These are phyloP conservation scores for Actinia tenebrosa DNA, from an alignment of 64 coral and sea anemone genomes.

Conservation along the genomic window DNA sequence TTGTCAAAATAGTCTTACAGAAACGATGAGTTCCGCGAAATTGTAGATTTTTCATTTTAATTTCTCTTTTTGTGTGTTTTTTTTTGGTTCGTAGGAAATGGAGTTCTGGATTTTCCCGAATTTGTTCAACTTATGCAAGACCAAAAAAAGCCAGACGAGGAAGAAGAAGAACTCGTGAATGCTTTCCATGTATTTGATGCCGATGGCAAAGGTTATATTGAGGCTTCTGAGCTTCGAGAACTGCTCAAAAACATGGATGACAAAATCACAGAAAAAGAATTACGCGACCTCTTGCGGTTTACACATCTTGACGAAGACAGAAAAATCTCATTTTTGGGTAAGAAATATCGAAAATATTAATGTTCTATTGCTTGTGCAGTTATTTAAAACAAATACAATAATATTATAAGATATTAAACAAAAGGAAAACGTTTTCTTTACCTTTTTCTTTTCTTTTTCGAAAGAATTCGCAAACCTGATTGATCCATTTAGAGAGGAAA, in stretches of 20 bases:
- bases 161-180: slow-evolving; percentile 61
- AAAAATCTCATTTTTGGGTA: slow-evolving; percentile 16
- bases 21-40: no score
- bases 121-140: slow-evolving; percentile 78
- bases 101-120: slow-evolving; percentile 58
- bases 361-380: neutral
- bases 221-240: slow-evolving; percentile 57
- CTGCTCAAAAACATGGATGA: slow-evolving; percentile 57
- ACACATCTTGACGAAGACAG: slow-evolving; percentile 43
- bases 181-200: slow-evolving; percentile 86
- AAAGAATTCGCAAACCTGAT: neutral
- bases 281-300: slow-evolving; percentile 51
- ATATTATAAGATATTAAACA: no score
- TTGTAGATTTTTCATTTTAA: neutral
- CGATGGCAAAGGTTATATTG: slow-evolving; percentile 69
- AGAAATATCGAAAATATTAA: neutral
- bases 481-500: neutral
- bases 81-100: slow-evolving; percentile 40
- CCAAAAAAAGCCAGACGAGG: slow-evolving; percentile 76
- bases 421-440: neutral
- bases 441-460: neutral
- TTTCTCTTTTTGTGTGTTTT: no score
- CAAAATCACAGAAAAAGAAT: slow-evolving; percentile 56
- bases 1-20: no score
- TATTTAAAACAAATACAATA: no score